phyloP scores from a whole-genome alignment of 2,797 vertebrate genomes.

The Delichon dasypus region DNA sequence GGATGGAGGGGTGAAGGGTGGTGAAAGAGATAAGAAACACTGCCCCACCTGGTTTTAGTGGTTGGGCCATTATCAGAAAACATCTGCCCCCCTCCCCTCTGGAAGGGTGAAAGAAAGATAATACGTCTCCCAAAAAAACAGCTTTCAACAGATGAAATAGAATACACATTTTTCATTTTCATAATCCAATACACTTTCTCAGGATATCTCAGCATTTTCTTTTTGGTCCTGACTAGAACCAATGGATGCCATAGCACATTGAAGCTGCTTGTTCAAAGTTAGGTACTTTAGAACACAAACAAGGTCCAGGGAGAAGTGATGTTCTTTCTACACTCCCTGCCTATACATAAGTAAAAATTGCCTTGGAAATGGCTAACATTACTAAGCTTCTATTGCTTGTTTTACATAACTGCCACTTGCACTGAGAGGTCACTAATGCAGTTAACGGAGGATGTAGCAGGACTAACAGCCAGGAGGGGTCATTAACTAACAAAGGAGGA shows the following conservation, averaged over 20 bases:
- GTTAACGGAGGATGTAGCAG: conserved; percentile 30
- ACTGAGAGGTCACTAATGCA: neutral
- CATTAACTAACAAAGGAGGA: conserved; percentile 28
- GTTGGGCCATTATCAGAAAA: no score
- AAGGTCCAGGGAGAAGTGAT: neutral
- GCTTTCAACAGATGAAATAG: no score
- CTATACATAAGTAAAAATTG: neutral
- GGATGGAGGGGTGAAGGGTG: no score
- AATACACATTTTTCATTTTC: no score
- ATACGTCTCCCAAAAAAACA: no score
- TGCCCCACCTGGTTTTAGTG: no score
- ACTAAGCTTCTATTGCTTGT: conserved; percentile 1
- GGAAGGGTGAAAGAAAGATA: no score
- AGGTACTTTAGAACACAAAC: neutral
- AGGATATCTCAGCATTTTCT: neutral
- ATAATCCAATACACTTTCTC: neutral
- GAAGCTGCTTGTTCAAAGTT: neutral
- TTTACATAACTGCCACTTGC: conserved; percentile 20
- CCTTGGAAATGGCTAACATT: conserved; percentile 12
- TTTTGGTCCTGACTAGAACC: neutral
- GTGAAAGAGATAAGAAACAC: no score
- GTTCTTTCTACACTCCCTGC: neutral
- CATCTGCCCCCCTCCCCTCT: no score
- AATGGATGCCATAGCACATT: neutral
- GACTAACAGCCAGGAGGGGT: conserved; percentile 10